These are phyloP conservation scores for Peromyscus maniculatus DNA, from an alignment of 2,113 vertebrate species.

Conservation along the genomic window DNA sequence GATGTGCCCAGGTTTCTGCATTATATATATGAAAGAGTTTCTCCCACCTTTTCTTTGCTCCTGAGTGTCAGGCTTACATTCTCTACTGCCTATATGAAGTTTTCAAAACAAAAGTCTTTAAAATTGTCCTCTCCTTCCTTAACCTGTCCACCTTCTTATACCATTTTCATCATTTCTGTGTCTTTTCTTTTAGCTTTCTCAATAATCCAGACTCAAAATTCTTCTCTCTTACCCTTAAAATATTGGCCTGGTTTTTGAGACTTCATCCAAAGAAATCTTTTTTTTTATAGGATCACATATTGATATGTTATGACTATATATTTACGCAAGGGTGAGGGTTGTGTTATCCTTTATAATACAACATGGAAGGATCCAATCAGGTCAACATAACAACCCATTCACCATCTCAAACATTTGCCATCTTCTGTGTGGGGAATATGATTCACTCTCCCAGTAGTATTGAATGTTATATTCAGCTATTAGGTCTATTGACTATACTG, in stretches of 20 bases:
- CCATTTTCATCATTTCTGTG: background rate
- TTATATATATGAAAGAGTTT: background rate
- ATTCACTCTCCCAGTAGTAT: background rate
- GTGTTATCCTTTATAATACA: background rate
- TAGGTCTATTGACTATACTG: background rate
- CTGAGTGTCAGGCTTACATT: background rate
- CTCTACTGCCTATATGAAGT: background rate
- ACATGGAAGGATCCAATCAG: background rate
- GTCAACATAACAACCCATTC: background rate
- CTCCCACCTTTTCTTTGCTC: background rate
- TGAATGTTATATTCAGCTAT: background rate
- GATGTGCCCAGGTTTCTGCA: background rate
- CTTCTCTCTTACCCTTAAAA: background rate
- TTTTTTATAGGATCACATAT: background rate
- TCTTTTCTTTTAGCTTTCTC: background rate
- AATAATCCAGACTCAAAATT: background rate
- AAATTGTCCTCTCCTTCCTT: background rate
- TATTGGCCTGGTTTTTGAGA: background rate
- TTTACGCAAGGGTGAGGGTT: background rate
- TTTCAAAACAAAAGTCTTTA: background rate
- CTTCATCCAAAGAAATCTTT: background rate
- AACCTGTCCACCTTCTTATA: background rate
- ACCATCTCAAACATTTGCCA: background rate
- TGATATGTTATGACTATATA: background rate
- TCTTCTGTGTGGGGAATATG: background rate